Evolutionary conservation across 2,113 vertebrate species (phyloP).

Genomic region (Thunnus maccoyii): DNA sequence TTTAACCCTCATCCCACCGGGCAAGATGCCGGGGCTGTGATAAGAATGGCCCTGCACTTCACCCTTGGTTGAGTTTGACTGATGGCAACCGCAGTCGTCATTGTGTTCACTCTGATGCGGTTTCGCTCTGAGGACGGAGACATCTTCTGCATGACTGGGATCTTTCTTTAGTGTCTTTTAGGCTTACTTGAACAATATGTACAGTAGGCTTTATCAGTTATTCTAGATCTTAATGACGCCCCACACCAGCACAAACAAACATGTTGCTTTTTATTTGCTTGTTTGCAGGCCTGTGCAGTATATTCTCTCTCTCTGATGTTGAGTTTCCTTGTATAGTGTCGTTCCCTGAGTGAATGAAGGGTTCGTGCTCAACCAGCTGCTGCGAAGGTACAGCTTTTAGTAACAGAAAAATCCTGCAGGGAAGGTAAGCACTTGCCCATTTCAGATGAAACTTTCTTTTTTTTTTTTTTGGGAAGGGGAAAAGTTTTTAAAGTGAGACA

Average conservation of each 20-base stretch:
- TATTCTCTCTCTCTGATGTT: neutral
- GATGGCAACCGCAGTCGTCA: slow-evolving; percentile 1
- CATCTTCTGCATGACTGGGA: neutral
- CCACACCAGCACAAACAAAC: neutral
- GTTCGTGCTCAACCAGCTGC: slow-evolving; percentile 13
- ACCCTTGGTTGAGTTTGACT: slow-evolving; percentile 30
- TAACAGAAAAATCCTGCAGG: slow-evolving; percentile 36
- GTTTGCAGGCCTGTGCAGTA: neutral
- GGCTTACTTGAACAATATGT: neutral
- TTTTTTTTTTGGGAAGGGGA: neutral
- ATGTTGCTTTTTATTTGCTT: neutral
- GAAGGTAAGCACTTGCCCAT: slow-evolving; percentile 7
- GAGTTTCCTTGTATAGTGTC: neutral
- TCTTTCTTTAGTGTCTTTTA: neutral
- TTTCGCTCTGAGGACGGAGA: neutral
- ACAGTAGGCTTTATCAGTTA: neutral
- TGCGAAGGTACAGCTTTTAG: slow-evolving; percentile 28
- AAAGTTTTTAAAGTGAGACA: slow-evolving; percentile 23
- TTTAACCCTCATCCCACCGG: slow-evolving; percentile 56
- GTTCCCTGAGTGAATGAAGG: slow-evolving; percentile 1
- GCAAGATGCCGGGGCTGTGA: slow-evolving; percentile 28
- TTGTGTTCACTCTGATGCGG: slow-evolving; percentile 13
- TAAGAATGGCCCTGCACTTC: slow-evolving; percentile 9
- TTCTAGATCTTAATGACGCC: neutral
- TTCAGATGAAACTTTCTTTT: neutral